phyloP scores from a whole-genome alignment of 2,113 vertebrate genomes.

The Cynopterus brachyotis region DNA sequence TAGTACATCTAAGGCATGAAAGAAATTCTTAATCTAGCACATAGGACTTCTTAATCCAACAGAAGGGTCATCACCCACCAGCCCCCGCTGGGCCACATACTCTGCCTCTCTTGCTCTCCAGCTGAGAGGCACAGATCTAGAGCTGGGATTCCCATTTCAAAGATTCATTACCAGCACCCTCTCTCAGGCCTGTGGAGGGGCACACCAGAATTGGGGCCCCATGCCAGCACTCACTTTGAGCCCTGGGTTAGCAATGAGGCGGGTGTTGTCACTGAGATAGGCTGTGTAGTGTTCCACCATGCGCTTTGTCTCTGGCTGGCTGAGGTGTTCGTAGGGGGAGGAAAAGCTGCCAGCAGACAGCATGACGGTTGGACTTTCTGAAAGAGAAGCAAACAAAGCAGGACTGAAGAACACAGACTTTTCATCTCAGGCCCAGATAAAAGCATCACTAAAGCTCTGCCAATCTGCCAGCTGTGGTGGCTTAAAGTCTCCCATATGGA shows the following conservation, averaged over 20 bases:
- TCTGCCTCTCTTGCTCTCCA: conserved; percentile 26
- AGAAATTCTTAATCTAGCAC: neutral
- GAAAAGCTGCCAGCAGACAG: conserved; percentile 98
- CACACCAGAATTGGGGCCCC: neutral
- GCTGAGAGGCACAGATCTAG: conserved; percentile 44
- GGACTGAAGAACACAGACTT: conserved; percentile 16
- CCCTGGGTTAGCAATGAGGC: conserved; percentile 97
- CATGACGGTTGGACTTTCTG: conserved; percentile 98
- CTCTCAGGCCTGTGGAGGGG: neutral
- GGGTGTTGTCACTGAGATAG: conserved; percentile 98
- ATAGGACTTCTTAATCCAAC: conserved; percentile 55
- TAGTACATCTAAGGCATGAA: neutral
- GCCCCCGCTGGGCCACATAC: neutral
- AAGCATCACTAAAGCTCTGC: neutral
- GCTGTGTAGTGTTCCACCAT: conserved; percentile 99
- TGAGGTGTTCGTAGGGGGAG: conserved; percentile 97
- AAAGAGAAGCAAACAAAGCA: neutral
- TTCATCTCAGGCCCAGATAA: neutral
- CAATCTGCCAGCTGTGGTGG: neutral
- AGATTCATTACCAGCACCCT: neutral
- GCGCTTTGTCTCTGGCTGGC: conserved; percentile 97
- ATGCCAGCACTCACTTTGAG: conserved; percentile 88
- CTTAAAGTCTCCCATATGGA: neutral
- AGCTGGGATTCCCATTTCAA: neutral
- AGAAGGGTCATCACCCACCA: neutral